A percentile compares a stretch with the other conserved stretches of the same genome.
These are phyloP conservation scores for Cosmia trapezina DNA, from an alignment of 2,888 invertebrate genomes.

Conservation along the genomic window DNA sequence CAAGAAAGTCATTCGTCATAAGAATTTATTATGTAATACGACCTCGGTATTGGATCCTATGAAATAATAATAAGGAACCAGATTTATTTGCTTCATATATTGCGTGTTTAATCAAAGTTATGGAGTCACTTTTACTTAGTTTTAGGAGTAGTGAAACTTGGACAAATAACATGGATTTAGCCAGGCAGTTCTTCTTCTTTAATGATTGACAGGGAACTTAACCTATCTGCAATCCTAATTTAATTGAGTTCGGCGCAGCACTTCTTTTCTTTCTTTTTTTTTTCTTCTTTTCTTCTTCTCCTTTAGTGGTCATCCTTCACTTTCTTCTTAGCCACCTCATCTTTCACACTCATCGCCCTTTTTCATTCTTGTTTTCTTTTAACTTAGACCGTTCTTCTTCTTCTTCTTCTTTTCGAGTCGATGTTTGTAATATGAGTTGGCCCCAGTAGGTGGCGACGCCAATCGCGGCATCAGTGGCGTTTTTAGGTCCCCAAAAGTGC, in stretches of 20 bases:
- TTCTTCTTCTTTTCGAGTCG: too few species aligned
- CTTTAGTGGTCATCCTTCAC: background rate
- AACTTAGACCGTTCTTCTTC: too few species aligned
- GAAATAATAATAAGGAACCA: slow-evolving; percentile 44
- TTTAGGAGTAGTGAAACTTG: slow-evolving; percentile 28
- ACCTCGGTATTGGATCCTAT: slow-evolving; percentile 44
- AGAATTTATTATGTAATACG: slow-evolving; percentile 45
- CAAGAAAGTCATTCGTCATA: slow-evolving; percentile 44
- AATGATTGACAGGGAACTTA: background rate
- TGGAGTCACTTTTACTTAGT: slow-evolving; percentile 19
- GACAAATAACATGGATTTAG: slow-evolving; percentile 13
- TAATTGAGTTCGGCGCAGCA: background rate
- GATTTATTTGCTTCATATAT: slow-evolving; percentile 49
- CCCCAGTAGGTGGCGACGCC: too few species aligned
- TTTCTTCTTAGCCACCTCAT: too few species aligned
- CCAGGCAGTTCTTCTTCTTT: background rate
- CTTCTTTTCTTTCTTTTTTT: background rate
- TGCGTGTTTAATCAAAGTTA: slow-evolving; percentile 24
- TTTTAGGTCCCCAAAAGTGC: too few species aligned
- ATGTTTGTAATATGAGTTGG: too few species aligned
- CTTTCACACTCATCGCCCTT: too few species aligned
- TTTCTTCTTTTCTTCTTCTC: background rate
- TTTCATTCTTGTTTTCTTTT: too few species aligned
- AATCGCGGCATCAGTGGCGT: too few species aligned
- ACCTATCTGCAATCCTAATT: background rate